Conservation (phyloP, 2,113 vertebrate genomes). For the Rhabdomys dilectus region DNA sequence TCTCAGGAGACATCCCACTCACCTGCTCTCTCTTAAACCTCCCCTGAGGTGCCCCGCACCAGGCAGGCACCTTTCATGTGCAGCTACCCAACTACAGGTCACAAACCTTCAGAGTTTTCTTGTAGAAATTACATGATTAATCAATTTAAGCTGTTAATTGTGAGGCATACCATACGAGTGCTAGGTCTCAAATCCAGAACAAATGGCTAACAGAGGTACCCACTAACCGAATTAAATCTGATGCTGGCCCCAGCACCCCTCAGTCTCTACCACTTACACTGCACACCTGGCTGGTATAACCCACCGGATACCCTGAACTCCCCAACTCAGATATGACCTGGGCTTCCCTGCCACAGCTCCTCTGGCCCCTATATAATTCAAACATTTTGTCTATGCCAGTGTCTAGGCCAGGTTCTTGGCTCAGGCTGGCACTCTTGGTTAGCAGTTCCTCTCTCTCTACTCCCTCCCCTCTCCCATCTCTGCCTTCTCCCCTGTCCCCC, state of each 20-base stretch:
- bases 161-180: neutral
- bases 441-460: neutral
- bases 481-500: neutral
- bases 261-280: neutral
- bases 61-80: rapidly evolving
- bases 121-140: neutral
- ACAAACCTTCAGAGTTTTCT: neutral
- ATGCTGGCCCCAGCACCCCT: neutral
- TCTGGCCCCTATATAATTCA: neutral
- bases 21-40: neutral
- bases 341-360: neutral
- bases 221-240: neutral
- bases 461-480: too few species aligned
- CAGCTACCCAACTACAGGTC: neutral
- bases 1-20: neutral
- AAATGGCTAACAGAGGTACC: neutral
- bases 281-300: neutral
- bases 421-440: neutral
- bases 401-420: neutral
- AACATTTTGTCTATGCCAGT: neutral
- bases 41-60: rapidly evolving
- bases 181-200: neutral
- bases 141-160: neutral
- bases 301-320: neutral
- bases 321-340: neutral